Evolutionary conservation across 2,888 invertebrate genomes (phyloP), one percentile per base, ranked within the genome.

Genomic region (Lomographa bimaculata): DNA sequence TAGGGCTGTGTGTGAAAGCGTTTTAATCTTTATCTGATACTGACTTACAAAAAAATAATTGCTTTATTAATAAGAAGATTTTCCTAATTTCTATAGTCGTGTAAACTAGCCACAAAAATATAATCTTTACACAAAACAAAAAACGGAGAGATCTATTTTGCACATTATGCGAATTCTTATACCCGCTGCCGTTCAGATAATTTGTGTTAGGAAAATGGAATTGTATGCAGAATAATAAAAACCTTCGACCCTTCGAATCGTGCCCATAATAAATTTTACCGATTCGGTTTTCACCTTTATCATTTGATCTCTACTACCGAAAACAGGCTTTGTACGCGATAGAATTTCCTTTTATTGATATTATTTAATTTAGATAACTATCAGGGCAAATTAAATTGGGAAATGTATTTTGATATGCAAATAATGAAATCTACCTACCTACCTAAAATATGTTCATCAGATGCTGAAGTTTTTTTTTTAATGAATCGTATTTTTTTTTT

Each of bases 171-270:
- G 71, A 81, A 84, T 76, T 78, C 79, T 75, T 75, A n/a, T n/a
- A 73, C 69, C 77, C 71, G 65, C 65, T 71, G 70, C 74, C 70
- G 69, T 75, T 74, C 64, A 75, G 76, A 82, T 83, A 84, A 86
- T 84, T 84, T 81, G 80, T 77, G 75, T 83, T 82, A 79, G 78
- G 79, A 79, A 83, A 84, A 85, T 80, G 79, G 78, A 78, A 84
- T 83, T 85, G 82, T 80, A 81, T 85, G 81, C 77, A 79, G 81
- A 84, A 84, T 84, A 83, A 85, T 81, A 82, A 82, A 84, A 84
- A 75, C 67, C 71, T 71, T 76, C 74, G 76, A 83, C 82, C 82
- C 79, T 81, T 71, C 60, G 74, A 73, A 69, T 72, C 66, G 68
- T 66, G 60, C 71, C 75, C 59, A 71, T 76, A 77, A 80, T 80